These are phyloP conservation scores for Prenolepis imparis DNA, from an alignment of 2,888 invertebrate genomes.

Conservation along the genomic window DNA sequence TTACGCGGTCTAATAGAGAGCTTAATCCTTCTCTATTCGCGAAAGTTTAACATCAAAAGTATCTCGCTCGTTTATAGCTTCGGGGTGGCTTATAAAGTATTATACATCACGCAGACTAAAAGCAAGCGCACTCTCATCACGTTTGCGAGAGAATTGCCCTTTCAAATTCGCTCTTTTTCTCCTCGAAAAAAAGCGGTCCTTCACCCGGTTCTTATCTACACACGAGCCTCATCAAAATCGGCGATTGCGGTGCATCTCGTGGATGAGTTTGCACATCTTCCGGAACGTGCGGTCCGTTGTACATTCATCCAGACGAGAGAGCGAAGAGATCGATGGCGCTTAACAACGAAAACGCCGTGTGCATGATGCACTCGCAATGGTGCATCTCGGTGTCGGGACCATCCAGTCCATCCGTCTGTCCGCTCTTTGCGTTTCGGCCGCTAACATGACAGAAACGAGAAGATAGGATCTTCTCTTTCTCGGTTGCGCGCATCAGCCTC, in stretches of 20 bases:
- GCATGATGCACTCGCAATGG: constrained; percentile 16
- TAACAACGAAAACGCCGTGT: constrained; percentile 21
- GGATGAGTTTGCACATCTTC: constrained; percentile 45
- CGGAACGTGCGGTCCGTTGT: constrained; percentile 17
- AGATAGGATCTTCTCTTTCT: constrained; percentile 54
- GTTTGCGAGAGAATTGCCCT: not conserved
- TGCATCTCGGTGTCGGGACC: constrained; percentile 41
- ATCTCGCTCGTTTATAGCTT: not conserved
- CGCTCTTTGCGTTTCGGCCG: constrained; percentile 38
- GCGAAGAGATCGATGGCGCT: constrained; percentile 37
- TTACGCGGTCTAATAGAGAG: constrained; percentile 19
- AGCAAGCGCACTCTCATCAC: not conserved
- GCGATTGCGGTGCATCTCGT: not conserved
- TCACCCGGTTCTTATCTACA: not conserved
- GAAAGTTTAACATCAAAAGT: constrained; percentile 34
- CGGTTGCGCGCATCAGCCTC: constrained; percentile 38
- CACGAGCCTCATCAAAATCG: constrained; percentile 14
- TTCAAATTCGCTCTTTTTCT: not conserved
- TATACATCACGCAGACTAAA: not conserved
- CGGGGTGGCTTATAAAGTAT: constrained; percentile 5
- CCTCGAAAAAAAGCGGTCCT: not conserved
- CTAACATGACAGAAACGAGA: constrained; percentile 45
- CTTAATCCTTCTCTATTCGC: constrained; percentile 15
- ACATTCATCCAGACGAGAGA: not conserved
- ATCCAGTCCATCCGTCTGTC: constrained; percentile 21